These are phyloP conservation scores for Eciton burchellii DNA, from an alignment of 1,140 invertebrate genomes.

Conservation along the genomic window DNA sequence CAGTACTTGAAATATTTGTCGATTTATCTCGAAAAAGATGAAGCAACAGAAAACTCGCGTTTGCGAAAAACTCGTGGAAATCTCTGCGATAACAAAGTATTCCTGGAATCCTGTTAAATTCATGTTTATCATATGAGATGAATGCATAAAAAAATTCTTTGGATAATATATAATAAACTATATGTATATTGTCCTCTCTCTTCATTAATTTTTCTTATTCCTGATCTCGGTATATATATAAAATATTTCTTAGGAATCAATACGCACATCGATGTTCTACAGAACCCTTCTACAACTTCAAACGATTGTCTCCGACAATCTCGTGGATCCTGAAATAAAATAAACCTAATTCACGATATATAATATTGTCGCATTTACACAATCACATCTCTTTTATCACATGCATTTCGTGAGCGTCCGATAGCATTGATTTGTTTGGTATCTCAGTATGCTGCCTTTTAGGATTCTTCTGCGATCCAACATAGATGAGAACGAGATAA, in stretches of 20 bases:
- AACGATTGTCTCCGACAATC: conserved; percentile 93
- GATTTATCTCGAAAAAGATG: background rate
- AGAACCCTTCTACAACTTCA: conserved; percentile 95
- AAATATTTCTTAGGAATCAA: conserved; percentile 16
- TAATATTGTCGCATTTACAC: background rate
- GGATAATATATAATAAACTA: too few relatives aligned
- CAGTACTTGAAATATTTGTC: background rate
- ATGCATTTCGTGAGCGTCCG: conserved; percentile 92
- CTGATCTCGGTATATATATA: background rate
- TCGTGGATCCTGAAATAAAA: conserved; percentile 86
- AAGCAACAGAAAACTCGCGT: background rate
- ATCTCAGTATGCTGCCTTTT: conserved; percentile 93
- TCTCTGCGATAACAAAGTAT: too few relatives aligned
- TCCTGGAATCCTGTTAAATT: too few relatives aligned
- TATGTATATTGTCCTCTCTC: too few relatives aligned
- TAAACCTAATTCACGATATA: background rate
- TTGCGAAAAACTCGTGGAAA: too few relatives aligned
- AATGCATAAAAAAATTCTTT: too few relatives aligned
- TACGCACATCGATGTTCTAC: conserved; percentile 89
- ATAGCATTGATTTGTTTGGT: conserved; percentile 94
- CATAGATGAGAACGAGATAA: conserved; percentile 85
- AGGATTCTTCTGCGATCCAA: conserved; percentile 92
- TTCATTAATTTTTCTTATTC: too few relatives aligned
- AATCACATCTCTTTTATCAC: conserved; percentile 71
- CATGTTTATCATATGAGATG: too few relatives aligned